These are phyloP conservation scores for Scaptomyza hsui DNA, from an alignment of 1,140 invertebrate genomes.

Conservation along the genomic window DNA sequence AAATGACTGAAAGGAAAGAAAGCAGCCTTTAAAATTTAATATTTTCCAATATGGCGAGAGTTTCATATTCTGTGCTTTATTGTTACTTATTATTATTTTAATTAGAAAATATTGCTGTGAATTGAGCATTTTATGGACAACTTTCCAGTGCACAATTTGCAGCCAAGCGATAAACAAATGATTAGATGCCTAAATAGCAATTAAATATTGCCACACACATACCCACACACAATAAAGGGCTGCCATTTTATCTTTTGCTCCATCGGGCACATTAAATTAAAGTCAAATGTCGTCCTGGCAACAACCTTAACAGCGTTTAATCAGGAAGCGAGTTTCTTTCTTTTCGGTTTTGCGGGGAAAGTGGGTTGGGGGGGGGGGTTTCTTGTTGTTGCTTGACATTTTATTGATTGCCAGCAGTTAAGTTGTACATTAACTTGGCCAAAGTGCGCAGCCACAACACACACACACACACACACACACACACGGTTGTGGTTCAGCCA, in stretches of 20 bases:
- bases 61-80: too few species aligned
- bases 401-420: conserved; percentile 66
- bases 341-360: conserved; percentile 3
- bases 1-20: background rate
- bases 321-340: conserved; percentile 50
- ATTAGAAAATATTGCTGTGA: background rate
- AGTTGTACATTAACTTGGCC: conserved; percentile 58
- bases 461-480: too few species aligned
- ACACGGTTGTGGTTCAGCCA: background rate
- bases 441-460: background rate
- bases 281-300: background rate
- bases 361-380: too few species aligned
- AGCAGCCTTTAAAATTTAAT: background rate
- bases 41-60: background rate
- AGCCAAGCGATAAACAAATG: background rate
- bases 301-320: conserved; percentile 50
- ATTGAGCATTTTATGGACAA: background rate
- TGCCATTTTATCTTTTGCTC: background rate
- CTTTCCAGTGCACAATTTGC: background rate
- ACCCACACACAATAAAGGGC: background rate
- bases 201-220: background rate
- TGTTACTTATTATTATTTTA: too few species aligned
- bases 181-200: background rate
- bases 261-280: background rate
- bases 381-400: conserved; percentile 41